A percentile compares a stretch with the other conserved stretches of the same genome.
Conservation (phyloP, 2,888 invertebrate genomes). For the Xanthia togata region DNA sequence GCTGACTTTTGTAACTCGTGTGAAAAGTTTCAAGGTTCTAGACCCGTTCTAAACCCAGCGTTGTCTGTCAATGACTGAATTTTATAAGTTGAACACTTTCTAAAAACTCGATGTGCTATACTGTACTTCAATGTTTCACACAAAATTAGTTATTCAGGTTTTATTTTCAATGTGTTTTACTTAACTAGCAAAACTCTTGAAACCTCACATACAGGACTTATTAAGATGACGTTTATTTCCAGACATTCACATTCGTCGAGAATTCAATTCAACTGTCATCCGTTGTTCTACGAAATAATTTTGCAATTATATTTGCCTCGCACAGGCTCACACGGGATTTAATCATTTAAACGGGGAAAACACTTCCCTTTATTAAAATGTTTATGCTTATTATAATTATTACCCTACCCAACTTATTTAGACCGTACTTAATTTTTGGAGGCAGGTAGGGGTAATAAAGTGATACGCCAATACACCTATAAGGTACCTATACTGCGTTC, state of each 20-base stretch:
- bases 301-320: neutral
- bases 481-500: neutral
- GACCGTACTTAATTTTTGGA: constrained; percentile 10
- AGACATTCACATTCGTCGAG: neutral
- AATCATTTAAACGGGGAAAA: constrained; percentile 8
- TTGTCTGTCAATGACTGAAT: no score
- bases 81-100: no score
- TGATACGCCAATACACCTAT: neutral
- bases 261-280: neutral
- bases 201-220: no score
- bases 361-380: constrained; percentile 20
- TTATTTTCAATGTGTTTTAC: neutral
- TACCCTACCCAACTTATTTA: constrained; percentile 27
- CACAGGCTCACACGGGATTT: neutral
- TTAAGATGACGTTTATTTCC: constrained; percentile 6
- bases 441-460: neutral
- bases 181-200: neutral
- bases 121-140: neutral
- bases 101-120: no score
- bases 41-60: no score
- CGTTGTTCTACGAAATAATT: constrained; percentile 2
- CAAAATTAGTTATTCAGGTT: neutral
- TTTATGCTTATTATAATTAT: neutral
- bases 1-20: no score
- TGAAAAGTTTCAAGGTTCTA: no score